A percentile compares a stretch with the other conserved stretches of the same genome.
phyloP scores from a whole-genome alignment of 2,888 invertebrate species.

The Andricus curvator region DNA sequence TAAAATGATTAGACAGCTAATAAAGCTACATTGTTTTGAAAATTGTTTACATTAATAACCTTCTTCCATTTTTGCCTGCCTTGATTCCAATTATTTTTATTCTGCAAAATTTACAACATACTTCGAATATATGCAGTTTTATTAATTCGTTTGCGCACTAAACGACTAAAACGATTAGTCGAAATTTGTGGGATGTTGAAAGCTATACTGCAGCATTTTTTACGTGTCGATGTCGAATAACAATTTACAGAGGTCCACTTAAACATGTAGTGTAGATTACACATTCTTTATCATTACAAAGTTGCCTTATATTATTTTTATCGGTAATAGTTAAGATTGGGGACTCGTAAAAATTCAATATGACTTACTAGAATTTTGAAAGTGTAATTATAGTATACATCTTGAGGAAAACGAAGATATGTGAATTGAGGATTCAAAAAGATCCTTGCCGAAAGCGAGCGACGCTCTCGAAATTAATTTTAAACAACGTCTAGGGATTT shows the following conservation, averaged over 20 bases:
- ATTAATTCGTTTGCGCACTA: slow-evolving; percentile 20
- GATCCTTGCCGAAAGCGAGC: slow-evolving; percentile 38
- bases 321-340: slow-evolving; percentile 51
- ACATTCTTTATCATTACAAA: slow-evolving; percentile 50
- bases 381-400: slow-evolving; percentile 45
- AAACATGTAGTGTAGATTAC: slow-evolving; percentile 51
- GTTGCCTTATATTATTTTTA: slow-evolving; percentile 49
- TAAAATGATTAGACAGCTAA: slow-evolving; percentile 8
- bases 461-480: slow-evolving; percentile 16
- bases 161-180: slow-evolving; percentile 8
- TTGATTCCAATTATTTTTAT: slow-evolving; percentile 25
- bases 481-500: neutral
- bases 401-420: slow-evolving; percentile 56
- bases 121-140: slow-evolving; percentile 27
- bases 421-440: slow-evolving; percentile 46
- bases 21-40: slow-evolving; percentile 20
- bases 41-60: slow-evolving; percentile 36
- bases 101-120: slow-evolving; percentile 38
- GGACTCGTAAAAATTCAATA: slow-evolving; percentile 58
- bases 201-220: slow-evolving; percentile 5
- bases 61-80: slow-evolving; percentile 21
- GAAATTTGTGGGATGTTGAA: slow-evolving; percentile 8
- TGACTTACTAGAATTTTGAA: slow-evolving; percentile 48
- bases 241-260: slow-evolving; percentile 53
- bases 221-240: slow-evolving; percentile 44